These are phyloP conservation scores for Alectoris magna DNA, from an alignment of 2,797 vertebrate genomes.

Conservation along the genomic window DNA sequence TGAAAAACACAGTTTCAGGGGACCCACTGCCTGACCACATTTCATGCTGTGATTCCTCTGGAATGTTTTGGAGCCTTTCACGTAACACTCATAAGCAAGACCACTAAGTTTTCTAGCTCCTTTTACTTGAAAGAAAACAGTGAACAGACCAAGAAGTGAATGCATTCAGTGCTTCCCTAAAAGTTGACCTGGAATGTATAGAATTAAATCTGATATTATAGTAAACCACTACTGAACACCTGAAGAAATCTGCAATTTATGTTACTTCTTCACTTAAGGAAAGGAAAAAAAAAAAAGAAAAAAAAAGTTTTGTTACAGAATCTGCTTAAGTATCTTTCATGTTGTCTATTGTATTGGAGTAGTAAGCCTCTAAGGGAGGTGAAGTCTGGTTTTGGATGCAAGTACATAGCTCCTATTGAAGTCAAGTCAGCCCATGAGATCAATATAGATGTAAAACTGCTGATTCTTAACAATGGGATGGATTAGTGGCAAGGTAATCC, in stretches of 20 bases:
- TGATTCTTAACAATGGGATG: slow-evolving; percentile 15
- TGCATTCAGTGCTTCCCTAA: background rate
- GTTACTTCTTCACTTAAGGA: background rate
- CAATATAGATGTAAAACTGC: slow-evolving; percentile 31
- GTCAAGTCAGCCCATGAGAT: background rate
- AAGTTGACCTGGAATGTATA: background rate
- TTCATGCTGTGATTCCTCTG: background rate
- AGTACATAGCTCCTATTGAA: slow-evolving; percentile 11
- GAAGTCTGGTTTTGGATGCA: slow-evolving; percentile 3
- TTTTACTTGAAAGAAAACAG: background rate
- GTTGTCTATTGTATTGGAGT: background rate
- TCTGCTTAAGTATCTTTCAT: slow-evolving; percentile 1
- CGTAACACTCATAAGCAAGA: background rate
- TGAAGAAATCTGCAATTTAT: background rate
- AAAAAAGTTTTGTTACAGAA: background rate
- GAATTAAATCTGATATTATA: background rate
- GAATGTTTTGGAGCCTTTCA: background rate
- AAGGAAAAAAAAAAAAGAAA: no score
- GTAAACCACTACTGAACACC: background rate
- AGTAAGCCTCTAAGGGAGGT: background rate
- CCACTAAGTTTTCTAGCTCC: background rate
- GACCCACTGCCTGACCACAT: background rate
- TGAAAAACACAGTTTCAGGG: background rate
- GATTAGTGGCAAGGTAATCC: slow-evolving; percentile 40
- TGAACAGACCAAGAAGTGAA: background rate